Percentiles rank a stretch among this genome's conserved stretches.
Evolutionary conservation across 2,888 invertebrate genomes (phyloP).

Genomic region (Pristionchus mayeri): DNA sequence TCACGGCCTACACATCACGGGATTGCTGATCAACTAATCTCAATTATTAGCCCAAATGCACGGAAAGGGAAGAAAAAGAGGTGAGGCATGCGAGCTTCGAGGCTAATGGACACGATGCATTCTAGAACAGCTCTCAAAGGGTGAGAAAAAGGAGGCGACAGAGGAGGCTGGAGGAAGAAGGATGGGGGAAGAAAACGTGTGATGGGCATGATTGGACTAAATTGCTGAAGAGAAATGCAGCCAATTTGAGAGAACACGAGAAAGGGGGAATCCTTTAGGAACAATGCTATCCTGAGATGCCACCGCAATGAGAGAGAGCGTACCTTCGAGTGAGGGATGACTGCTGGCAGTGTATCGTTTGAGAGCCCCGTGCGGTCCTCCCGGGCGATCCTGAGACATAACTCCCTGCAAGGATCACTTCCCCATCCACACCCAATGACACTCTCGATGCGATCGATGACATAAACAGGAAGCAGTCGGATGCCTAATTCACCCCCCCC

Average conservation of each 20-base stretch:
- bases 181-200: neutral
- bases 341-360: slow-evolving; percentile 38
- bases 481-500: neutral
- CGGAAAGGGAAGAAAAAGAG: neutral
- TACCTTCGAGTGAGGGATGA: slow-evolving; percentile 43
- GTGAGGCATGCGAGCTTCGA: neutral
- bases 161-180: neutral
- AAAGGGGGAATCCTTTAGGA: neutral
- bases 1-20: neutral
- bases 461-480: slow-evolving; percentile 55
- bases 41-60: neutral
- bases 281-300: no score
- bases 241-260: slow-evolving; percentile 17
- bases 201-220: slow-evolving; percentile 2
- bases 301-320: no score
- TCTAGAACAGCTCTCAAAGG: slow-evolving; percentile 1
- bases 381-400: neutral
- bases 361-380: slow-evolving; percentile 24
- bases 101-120: slow-evolving; percentile 33
- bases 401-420: slow-evolving; percentile 15
- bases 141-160: neutral
- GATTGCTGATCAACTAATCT: neutral
- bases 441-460: slow-evolving; percentile 48
- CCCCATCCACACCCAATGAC: no score
- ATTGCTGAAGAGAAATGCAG: neutral